Percentiles rank a stretch among this genome's conserved stretches.
Evolutionary conservation across 2,888 invertebrate species (phyloP).

Genomic region (Macrophya annulata): DNA sequence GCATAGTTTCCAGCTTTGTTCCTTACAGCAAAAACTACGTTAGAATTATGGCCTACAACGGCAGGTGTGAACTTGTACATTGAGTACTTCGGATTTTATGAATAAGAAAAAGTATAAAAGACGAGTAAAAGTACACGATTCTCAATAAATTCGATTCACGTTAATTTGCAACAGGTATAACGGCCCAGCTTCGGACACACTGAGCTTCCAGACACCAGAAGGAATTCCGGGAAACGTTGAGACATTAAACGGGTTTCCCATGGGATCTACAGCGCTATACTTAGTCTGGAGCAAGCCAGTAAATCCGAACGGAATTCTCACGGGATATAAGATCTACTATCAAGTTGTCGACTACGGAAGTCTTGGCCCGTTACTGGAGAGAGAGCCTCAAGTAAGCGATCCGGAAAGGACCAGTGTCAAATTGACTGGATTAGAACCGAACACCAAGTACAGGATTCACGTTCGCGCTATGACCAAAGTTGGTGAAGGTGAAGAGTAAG

Average conservation of each 20-base stretch:
- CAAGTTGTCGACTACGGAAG: conserved; percentile 86
- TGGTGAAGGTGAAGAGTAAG: conserved; percentile 91
- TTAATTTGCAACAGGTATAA: conserved; percentile 83
- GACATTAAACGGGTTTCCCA: conserved; percentile 90
- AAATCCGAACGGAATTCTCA: conserved; percentile 94
- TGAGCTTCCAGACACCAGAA: conserved; percentile 94
- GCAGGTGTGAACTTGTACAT: conserved; percentile 78
- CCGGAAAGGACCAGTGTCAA: conserved; percentile 90
- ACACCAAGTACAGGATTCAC: conserved; percentile 93
- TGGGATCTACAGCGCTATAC: conserved; percentile 94
- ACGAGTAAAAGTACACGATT: not conserved
- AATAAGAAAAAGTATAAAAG: not conserved
- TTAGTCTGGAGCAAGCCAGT: conserved; percentile 96
- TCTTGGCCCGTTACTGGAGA: conserved; percentile 84
- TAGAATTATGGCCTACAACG: conserved; percentile 94
- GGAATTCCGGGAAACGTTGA: conserved; percentile 95
- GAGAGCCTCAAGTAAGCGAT: conserved; percentile 90
- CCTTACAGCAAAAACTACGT: conserved; percentile 94
- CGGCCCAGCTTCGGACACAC: conserved; percentile 92
- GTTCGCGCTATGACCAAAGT: conserved; percentile 93
- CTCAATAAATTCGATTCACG: not conserved
- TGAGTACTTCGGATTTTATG: not conserved
- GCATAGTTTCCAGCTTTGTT: conserved; percentile 90
- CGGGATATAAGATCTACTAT: conserved; percentile 96
- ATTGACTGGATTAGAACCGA: conserved; percentile 91